A percentile compares a stretch with the other conserved stretches of the same genome.
Evolutionary conservation across 2,888 invertebrate species (phyloP).

Genomic region (Bugula neritina): DNA sequence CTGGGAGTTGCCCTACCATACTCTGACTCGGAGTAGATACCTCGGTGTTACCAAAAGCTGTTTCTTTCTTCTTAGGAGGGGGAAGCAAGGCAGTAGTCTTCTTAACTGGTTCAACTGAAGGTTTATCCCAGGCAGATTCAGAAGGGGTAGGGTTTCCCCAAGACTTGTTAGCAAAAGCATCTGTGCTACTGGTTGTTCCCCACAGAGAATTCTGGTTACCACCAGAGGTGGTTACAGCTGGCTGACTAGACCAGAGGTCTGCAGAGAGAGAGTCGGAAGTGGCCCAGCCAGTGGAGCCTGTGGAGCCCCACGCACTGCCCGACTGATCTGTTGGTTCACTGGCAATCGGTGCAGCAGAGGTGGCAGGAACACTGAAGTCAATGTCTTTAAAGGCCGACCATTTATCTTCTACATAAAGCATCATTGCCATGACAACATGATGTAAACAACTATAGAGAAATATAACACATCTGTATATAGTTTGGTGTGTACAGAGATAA

Average conservation of each 20-base stretch:
- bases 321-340: conserved; percentile 32
- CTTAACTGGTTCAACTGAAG: background rate
- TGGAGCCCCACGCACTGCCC: conserved; percentile 34
- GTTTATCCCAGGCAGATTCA: background rate
- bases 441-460: background rate
- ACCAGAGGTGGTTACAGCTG: background rate
- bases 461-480: background rate
- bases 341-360: background rate
- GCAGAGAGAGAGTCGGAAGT: background rate
- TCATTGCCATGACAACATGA: background rate
- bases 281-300: conserved; percentile 29
- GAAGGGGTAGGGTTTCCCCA: background rate
- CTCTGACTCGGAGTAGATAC: background rate
- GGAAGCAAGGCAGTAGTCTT: background rate
- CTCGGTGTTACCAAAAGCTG: background rate
- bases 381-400: conserved; percentile 20
- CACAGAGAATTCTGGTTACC: conserved; percentile 28
- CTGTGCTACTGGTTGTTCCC: conserved; percentile 32
- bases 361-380: background rate
- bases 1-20: conserved; percentile 5
- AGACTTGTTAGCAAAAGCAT: conserved; percentile 35
- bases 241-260: background rate
- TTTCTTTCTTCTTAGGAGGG: conserved; percentile 24
- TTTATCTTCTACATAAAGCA: background rate
- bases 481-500: background rate